phyloP scores from a whole-genome alignment of 2,113 vertebrate species.

The Coreoperca whiteheadi region DNA sequence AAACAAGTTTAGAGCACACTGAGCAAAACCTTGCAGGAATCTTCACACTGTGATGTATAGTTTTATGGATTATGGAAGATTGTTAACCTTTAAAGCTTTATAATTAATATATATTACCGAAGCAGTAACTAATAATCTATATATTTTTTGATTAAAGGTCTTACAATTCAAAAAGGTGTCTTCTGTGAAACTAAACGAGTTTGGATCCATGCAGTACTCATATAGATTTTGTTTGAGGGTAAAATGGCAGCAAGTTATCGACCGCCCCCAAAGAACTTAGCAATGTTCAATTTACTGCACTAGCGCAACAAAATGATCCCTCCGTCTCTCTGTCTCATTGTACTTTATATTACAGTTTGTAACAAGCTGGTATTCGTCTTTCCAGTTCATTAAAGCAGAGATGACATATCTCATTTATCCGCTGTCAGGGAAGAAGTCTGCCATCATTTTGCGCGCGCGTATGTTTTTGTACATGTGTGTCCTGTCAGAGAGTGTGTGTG shows the following conservation, averaged over 20 bases:
- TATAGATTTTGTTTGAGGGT: background rate
- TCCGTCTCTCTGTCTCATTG: background rate
- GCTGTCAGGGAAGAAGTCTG: background rate
- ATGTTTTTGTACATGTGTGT: background rate
- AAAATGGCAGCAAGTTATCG: background rate
- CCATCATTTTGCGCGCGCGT: background rate
- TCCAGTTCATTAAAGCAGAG: slow-evolving; percentile 3
- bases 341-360: background rate
- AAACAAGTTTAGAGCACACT: background rate
- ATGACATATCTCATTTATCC: slow-evolving; percentile 19
- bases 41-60: background rate
- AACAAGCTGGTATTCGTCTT: background rate
- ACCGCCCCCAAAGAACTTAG: background rate
- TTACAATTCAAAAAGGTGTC: background rate
- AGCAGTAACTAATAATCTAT: background rate
- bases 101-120: background rate
- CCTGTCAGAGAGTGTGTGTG: background rate
- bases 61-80: background rate
- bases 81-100: background rate
- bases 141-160: background rate
- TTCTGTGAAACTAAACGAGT: too few relatives aligned
- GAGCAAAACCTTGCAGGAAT: background rate
- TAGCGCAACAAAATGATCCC: background rate
- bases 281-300: background rate
- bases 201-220: background rate